Conservation (phyloP, 2,797 vertebrate species). For the Epinephelus malabaricus region DNA sequence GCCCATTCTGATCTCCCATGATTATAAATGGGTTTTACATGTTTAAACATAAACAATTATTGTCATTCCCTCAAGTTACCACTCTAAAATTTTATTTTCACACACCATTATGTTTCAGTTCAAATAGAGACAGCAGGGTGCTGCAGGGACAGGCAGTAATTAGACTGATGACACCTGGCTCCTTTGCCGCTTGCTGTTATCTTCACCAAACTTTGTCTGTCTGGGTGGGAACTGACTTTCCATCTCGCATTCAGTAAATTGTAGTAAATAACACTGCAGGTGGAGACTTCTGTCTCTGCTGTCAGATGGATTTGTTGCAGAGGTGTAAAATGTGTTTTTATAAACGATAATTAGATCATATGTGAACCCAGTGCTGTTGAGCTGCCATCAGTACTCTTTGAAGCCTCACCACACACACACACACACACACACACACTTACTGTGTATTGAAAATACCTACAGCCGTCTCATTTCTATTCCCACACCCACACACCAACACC, state of each 20-base stretch:
- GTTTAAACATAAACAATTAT: neutral
- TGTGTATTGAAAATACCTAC: neutral
- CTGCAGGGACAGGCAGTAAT: conserved; percentile 2
- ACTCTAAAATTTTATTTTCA: neutral
- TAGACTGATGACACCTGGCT: neutral
- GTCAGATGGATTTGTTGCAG: neutral
- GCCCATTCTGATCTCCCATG: neutral
- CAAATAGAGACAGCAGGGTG: neutral
- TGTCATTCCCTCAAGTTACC: neutral
- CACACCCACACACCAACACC: neutral
- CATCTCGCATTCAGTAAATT: neutral
- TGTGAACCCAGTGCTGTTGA: neutral
- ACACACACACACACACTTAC: neutral
- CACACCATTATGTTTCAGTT: neutral
- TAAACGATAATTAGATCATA: neutral
- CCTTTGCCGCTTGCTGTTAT: neutral
- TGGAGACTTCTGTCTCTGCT: neutral
- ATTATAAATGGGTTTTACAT: neutral
- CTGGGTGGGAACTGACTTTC: neutral
- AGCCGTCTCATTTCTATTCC: neutral
- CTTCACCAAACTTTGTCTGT: neutral
- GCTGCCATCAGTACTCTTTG: neutral
- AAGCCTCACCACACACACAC: neutral
- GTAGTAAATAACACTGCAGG: neutral
- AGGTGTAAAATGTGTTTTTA: neutral